phyloP scores from a whole-genome alignment of 2,888 invertebrate species.

The Pegoplata infirma region DNA sequence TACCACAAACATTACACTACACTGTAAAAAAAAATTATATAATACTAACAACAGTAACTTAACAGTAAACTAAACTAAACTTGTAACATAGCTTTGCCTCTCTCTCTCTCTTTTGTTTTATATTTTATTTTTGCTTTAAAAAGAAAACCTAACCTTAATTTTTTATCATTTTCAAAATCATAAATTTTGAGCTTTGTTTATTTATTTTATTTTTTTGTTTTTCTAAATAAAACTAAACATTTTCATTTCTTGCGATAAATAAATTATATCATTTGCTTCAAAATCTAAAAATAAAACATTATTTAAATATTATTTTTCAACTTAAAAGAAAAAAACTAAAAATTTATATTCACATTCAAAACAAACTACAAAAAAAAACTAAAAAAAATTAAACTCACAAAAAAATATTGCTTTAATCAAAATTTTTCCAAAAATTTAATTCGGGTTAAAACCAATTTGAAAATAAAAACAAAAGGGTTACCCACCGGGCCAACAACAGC shows the following conservation, averaged over 20 bases:
- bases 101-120: conserved; percentile 29
- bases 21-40: conserved; percentile 42
- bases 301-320: conserved; percentile 18
- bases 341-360: conserved; percentile 21
- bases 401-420: conserved; percentile 60
- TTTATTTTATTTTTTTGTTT: no score
- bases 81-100: conserved; percentile 51
- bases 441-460: conserved; percentile 61
- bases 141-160: conserved; percentile 24
- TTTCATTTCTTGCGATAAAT: conserved; percentile 32
- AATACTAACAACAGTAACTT: neutral
- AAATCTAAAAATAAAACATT: neutral
- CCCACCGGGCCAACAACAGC: conserved; percentile 70
- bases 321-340: conserved; percentile 18
- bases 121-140: conserved; percentile 31
- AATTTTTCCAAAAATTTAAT: conserved; percentile 59
- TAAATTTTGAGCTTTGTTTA: conserved; percentile 53
- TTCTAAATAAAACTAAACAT: conserved; percentile 49
- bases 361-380: conserved; percentile 38
- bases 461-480: conserved; percentile 71
- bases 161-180: conserved; percentile 45
- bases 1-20: conserved; percentile 16
- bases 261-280: conserved; percentile 37
- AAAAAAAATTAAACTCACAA: conserved; percentile 47
- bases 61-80: conserved; percentile 35